Evolutionary conservation across 2,113 vertebrate species (phyloP), one percentile per base, ranked within the genome.

Genomic region (Hypomesus transpacificus): DNA sequence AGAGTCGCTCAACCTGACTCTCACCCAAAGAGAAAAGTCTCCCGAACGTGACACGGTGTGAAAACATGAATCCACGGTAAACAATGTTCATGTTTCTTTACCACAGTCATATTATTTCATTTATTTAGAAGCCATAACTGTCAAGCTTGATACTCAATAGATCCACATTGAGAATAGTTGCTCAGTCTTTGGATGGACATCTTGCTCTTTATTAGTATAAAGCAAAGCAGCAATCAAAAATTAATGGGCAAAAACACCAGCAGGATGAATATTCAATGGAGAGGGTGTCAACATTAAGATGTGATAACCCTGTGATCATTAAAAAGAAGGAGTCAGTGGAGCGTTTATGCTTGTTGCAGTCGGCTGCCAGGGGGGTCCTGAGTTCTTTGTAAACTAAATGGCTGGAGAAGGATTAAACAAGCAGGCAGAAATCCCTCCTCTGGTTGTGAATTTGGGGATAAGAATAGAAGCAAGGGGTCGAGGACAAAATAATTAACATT

Each of bases 241-340:
- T 89, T 86, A 89, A 90, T 90, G 86, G 88, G 87, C 86, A 89
- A 89, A 90, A 90, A 90, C 88, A 90, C 82, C 88, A 88, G 88
- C 89, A 89, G 87, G 85, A 90, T 89, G 89, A 90, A 90, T 89
- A 89, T 89, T 88, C 89, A 90, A 90, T 89, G 79, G 82, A 88
- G 89, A 89, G 88, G 87, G 87, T 89, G 89, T 90, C 89, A 90
- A 90, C 88, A 90, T 90, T 89, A 90, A 89, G 89, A 90, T 90
- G 88, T 90, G 89, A 90, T 90, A 90, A 90, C 84, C 87, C 88
- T 90, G 86, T 90, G 89, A 90, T 90, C 89, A 90, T 90, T 90
- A 90, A 90, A 88, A 90, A 87, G 85, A 90, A 87, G 88, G 89
- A 89, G 89, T 89, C 87, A 80, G 81, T 86, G 87, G 80, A 88